Base-by-base conservation (phyloP, 2,113 vertebrate genomes). In the Oryzias javanicus region DNA sequence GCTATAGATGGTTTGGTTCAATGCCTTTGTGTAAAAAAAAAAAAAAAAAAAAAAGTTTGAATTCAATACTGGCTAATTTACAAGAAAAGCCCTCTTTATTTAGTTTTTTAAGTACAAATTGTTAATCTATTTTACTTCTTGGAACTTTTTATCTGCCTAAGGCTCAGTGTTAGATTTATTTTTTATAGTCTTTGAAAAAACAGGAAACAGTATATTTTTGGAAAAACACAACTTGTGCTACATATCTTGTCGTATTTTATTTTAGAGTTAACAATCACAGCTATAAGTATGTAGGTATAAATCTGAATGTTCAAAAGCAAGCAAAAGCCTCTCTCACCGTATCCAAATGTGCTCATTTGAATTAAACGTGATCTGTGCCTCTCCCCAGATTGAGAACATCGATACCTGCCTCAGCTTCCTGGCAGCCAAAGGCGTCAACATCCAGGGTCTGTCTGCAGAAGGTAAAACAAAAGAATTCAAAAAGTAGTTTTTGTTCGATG, bases 391-490 rank as follows among this genome's bases (percentile, higher is more conserved):
- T 91, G 96, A 98, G 92, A 99, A 99, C 89, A 98, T 99, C 78
- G 95, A 98, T 66, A 92, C 93, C 14, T 99, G 97, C 89, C 93
- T 99, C 89, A 94, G 94, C 91, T 99, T 99, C 91, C 90, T 99
- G 92, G 97, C 95, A 91, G 95, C 95, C 25, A 99, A 97, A 91
- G 97, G 97, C 77, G 95, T 99, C 79, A 98, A 98, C 90, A 98
- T 97, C 89, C 97, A 99, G 90, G 97, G 97, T 70, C 92, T 99
- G 85, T 99, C 95, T 87, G 94, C 97, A 54, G 97, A 99, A 92
- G 97, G 97, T 98, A 88, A 95, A 91, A 85, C 49, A 42, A 42
- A 6, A 18, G 0, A 27, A 12, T 35, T 35, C 10, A 8, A 35
- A 35, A 35, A 35, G 10, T 29, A 8, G 2, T 35, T 35, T 35